A percentile compares a stretch with the other conserved stretches of the same genome.
Evolutionary conservation across 2,888 invertebrate species (phyloP).

Genomic region (Sesia apiformis): DNA sequence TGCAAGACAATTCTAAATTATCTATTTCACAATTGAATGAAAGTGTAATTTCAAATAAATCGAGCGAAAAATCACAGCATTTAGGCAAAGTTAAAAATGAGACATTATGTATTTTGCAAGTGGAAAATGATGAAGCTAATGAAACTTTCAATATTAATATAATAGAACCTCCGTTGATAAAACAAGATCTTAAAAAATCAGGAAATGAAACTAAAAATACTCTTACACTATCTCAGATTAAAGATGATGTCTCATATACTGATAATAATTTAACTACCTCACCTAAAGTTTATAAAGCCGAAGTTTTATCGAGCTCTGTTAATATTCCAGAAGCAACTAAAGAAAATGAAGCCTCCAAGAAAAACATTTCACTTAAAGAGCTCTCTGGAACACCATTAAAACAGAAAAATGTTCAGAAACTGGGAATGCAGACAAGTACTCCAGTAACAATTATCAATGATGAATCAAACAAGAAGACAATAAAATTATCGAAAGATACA

Average conservation of each 20-base stretch:
- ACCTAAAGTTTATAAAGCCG: conserved; percentile 20
- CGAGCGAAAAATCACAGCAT: conserved; percentile 16
- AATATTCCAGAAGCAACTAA: conserved; percentile 21
- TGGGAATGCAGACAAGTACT: conserved; percentile 38
- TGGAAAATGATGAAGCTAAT: not conserved
- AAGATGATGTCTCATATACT: conserved; percentile 29
- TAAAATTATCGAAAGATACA: conserved; percentile 9
- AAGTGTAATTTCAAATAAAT: conserved; percentile 8
- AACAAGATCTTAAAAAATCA: conserved; percentile 24
- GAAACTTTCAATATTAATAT: conserved; percentile 9
- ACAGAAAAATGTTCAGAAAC: conserved; percentile 35
- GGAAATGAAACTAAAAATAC: conserved; percentile 43
- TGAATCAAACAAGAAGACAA: not conserved
- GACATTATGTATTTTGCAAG: no score
- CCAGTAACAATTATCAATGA: conserved; percentile 21
- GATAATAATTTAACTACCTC: conserved; percentile 27
- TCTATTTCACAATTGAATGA: conserved; percentile 6
- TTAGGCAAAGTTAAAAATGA: not conserved
- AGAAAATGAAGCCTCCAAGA: conserved; percentile 19
- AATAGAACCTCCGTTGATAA: conserved; percentile 8
- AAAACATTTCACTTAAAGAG: conserved; percentile 32
- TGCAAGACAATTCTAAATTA: conserved; percentile 1
- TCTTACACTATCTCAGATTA: conserved; percentile 45
- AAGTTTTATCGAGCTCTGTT: conserved; percentile 29
- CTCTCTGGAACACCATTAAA: conserved; percentile 57